Evolutionary conservation across 2,888 invertebrate genomes (phyloP), one percentile per base, ranked within the genome.

Genomic region (Drosophila mimetica): DNA sequence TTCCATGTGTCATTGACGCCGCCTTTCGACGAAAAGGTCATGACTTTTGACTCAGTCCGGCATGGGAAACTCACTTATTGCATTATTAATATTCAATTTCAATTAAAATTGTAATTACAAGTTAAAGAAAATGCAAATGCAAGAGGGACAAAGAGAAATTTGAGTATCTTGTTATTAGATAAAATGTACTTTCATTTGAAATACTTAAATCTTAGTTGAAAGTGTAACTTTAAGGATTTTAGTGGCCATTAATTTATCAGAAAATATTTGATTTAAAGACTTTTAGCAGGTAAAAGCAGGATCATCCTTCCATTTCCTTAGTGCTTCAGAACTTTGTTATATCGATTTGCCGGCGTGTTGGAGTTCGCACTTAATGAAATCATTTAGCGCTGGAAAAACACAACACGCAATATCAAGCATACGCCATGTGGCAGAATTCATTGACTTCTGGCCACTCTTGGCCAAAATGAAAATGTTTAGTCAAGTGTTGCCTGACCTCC

Each of bases 401-500:
- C 16, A 52, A 37, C 71, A 71, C 69, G 67, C 76, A 77, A 78
- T 72, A 76, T 73, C 74, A 70, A 72, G 85, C 65, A 78, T 71
- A 80, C 84, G 81, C 71, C 85, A 80, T 85, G 82, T 85, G 87
- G 59, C 79, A 59, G 74, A 85, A 81, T 71, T 77, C 82, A 82
- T 85, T 87, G 82, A 87, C 85, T 82, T 86, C 71, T 75, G 66
- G 47, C 71, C 48, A 20, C 30, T 28, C 48, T 32, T 6, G 14
- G 36, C 34, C 71, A 54, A 82, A 85, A 82, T 87, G 82, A 87
- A 87, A 83, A 83, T 83, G 82, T 82, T 87, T 82, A 83, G 88
- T 83, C 88, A 83, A 85, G 86, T 83, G 82, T 82, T 77, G 79
- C 73, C 77, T 81, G 81, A 86, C 85, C 87, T 74, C 85, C 25